These are phyloP conservation scores for Andrena chrysosceles DNA, from an alignment of 2,888 invertebrate species.

Conservation along the genomic window DNA sequence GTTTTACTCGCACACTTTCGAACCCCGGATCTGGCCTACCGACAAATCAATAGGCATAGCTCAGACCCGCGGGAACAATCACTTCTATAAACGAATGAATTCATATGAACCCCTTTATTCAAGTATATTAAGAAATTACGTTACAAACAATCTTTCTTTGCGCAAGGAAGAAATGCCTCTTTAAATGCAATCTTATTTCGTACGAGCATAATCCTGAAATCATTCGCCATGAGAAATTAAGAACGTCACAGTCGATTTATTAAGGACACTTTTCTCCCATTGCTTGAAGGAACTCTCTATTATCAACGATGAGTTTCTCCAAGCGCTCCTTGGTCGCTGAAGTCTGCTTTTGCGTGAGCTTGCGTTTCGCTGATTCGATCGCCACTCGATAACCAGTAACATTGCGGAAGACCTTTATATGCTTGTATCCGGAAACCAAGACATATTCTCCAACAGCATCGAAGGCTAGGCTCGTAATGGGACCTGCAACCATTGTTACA, in stretches of 20 bases:
- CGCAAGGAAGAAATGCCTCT: conserved; percentile 23
- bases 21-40: not conserved
- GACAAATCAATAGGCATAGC: not conserved
- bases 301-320: conserved; percentile 89
- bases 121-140: conserved; percentile 64
- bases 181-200: not conserved
- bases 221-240: conserved; percentile 24
- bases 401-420: conserved; percentile 92
- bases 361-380: conserved; percentile 85
- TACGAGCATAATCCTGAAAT: conserved; percentile 8
- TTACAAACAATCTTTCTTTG: conserved; percentile 48
- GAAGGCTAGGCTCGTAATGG: conserved; percentile 90
- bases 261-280: conserved; percentile 77
- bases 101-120: conserved; percentile 65
- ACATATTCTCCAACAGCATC: conserved; percentile 91
- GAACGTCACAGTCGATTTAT: conserved; percentile 37
- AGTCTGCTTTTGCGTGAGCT: conserved; percentile 87
- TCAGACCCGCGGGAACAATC: not conserved
- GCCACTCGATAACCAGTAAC: conserved; percentile 88
- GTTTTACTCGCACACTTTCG: conserved; percentile 26
- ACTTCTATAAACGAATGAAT: conserved; percentile 39
- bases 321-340: conserved; percentile 92
- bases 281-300: conserved; percentile 84
- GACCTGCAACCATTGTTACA: conserved; percentile 86
- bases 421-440: conserved; percentile 91